Evolutionary conservation across 2,888 invertebrate genomes (phyloP), one percentile per base, ranked within the genome.

Genomic region (Lepeophtheirus nordmannii): DNA sequence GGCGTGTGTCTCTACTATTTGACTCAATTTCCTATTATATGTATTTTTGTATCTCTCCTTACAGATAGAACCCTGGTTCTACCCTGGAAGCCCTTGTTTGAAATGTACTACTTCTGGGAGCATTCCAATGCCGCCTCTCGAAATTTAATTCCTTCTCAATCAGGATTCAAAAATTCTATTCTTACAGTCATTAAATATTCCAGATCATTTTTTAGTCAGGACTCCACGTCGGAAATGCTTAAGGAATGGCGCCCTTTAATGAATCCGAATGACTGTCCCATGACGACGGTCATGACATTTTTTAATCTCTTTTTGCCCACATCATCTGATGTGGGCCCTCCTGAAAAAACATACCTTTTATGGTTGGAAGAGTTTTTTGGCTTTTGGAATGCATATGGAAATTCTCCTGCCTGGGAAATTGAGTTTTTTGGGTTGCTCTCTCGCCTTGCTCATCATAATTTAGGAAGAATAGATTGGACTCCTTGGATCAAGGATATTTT

Each of bases 301-400:
- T 65, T 58, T 37, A 37, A 17, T 12, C 40, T 65, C 14, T 65
- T 65, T 39, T 30, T 65, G n/a, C 65, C 65, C 58, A 65, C 65
- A 10, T 56, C 37, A 14, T n/a, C 57, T n/a, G 20, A 37, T 20
- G 30, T 58, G 7, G 53, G 53, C 2, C 65, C 65, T 1, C 65
- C 65, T 8, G 65, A 65, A 20, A 58, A 39, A 17, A 30, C 58
- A 1, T 65, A 39, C 5, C 10, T 38, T 17, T 12, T 65, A 3
- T 65, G 65, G 65, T 1, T 65, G 30, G 57, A 56, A 10, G 65
- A 65, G 8, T 57, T 65, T 17, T 30, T 57, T 57, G 30, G 23
- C 14, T 58, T 65, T n/a, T 65, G 65, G 65, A 30, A 12, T 8
- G 30, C 65, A 58, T 65, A 30, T 56, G 20, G 58, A 12, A 65